Conservation (phyloP, 1,140 invertebrate genomes). For the Bombyx mandarina region DNA sequence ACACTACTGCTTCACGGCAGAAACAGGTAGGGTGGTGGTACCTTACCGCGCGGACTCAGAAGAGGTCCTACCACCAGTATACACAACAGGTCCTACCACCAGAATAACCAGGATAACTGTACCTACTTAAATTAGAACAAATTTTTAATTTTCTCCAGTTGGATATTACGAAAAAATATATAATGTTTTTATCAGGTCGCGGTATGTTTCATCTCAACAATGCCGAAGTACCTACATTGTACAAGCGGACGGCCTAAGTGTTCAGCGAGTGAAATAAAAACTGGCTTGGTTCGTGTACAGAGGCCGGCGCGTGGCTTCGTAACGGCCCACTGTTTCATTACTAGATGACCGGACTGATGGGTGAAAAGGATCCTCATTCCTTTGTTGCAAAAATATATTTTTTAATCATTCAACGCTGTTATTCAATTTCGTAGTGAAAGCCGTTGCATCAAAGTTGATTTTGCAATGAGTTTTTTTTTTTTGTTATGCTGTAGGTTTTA, state of each 20-base stretch:
- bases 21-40: too few species aligned
- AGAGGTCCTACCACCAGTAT: too few species aligned
- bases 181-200: background rate
- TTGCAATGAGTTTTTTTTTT: too few species aligned
- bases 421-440: too few species aligned
- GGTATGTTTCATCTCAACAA: constrained; percentile 15
- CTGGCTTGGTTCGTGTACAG: constrained; percentile 21
- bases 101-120: too few species aligned
- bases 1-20: too few species aligned
- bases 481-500: too few species aligned
- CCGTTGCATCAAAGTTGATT: too few species aligned
- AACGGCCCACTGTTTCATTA: constrained; percentile 39
- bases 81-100: too few species aligned
- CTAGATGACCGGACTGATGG: constrained; percentile 38
- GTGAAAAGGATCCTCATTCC: constrained; percentile 26
- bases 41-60: too few species aligned
- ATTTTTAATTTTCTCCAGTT: background rate
- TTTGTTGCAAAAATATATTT: constrained; percentile 30
- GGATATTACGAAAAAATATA: background rate
- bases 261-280: constrained; percentile 32
- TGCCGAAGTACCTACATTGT: background rate
- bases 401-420: too few species aligned
- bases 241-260: constrained; percentile 10
- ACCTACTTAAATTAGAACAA: background rate
- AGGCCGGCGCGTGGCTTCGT: constrained; percentile 22